These are phyloP conservation scores for Megalopta genalis DNA, from an alignment of 1,140 invertebrate species.

Conservation along the genomic window DNA sequence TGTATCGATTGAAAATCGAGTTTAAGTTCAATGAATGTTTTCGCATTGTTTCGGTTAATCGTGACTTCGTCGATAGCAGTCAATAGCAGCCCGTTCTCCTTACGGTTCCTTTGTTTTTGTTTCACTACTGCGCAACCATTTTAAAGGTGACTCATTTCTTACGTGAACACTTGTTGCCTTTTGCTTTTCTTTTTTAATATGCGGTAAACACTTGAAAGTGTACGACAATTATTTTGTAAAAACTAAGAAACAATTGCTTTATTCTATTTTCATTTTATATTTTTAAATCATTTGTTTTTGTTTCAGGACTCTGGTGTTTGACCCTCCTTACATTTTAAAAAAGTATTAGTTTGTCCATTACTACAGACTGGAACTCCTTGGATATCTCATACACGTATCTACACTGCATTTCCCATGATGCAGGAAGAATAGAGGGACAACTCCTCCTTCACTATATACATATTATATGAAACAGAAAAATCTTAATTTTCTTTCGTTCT, in stretches of 20 bases:
- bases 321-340: not conserved
- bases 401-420: no score
- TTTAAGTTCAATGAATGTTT: not conserved
- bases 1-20: no score
- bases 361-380: not conserved
- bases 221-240: not conserved
- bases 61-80: not conserved
- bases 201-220: not conserved
- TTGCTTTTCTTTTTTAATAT: not conserved
- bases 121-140: constrained; percentile 28
- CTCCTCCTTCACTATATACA: no score
- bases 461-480: not conserved
- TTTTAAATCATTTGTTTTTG: constrained; percentile 21
- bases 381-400: not conserved
- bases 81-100: not conserved
- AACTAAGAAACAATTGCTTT: no score
- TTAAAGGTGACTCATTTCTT: constrained; percentile 29
- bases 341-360: constrained; percentile 7
- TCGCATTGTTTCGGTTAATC: not conserved
- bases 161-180: constrained; percentile 16
- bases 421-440: no score
- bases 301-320: constrained; percentile 45
- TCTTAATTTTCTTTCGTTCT: constrained; percentile 32
- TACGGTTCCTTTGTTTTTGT: constrained; percentile 18
- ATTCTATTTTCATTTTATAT: no score